Percentiles rank a stretch among this genome's conserved stretches.
phyloP scores from a whole-genome alignment of 2,797 vertebrate species.

The Petrocephalus schoutedeni region DNA sequence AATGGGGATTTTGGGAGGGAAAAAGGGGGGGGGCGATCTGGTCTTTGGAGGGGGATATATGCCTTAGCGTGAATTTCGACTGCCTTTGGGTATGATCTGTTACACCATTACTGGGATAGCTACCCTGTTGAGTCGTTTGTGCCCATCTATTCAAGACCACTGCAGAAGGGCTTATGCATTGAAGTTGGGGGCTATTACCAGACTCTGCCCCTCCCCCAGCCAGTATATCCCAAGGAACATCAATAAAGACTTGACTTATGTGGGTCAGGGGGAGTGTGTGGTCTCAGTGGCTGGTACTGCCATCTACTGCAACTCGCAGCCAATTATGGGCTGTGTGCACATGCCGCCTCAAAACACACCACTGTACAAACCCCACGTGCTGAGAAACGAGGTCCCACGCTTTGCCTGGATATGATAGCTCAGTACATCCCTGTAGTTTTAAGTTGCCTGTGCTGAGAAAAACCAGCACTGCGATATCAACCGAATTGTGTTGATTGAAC shows the following conservation, averaged over 20 bases:
- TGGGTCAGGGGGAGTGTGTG: too few relatives aligned
- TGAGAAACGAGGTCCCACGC: too few relatives aligned
- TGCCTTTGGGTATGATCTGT: not conserved
- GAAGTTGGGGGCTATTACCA: not conserved
- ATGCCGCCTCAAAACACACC: too few relatives aligned
- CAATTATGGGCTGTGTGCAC: too few relatives aligned
- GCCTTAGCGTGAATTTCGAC: not conserved
- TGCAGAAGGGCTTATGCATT: not conserved
- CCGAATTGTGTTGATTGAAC: too few relatives aligned
- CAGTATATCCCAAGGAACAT: not conserved
- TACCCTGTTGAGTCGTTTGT: not conserved
- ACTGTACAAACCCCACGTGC: too few relatives aligned
- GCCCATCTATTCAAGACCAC: not conserved
- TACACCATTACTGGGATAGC: not conserved
- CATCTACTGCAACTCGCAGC: too few relatives aligned
- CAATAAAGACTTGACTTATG: not conserved
- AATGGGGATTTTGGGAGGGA: not conserved
- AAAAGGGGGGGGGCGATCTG: not conserved
- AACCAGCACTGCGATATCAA: too few relatives aligned
- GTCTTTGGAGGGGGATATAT: not conserved
- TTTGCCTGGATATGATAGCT: too few relatives aligned
- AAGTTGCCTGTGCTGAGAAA: too few relatives aligned
- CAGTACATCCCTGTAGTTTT: too few relatives aligned
- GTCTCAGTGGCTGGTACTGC: too few relatives aligned
- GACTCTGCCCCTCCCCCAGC: not conserved